A percentile compares a stretch with the other conserved stretches of the same genome.
Conservation (phyloP, 2,797 vertebrate genomes). For the Jordanella pulchra region DNA sequence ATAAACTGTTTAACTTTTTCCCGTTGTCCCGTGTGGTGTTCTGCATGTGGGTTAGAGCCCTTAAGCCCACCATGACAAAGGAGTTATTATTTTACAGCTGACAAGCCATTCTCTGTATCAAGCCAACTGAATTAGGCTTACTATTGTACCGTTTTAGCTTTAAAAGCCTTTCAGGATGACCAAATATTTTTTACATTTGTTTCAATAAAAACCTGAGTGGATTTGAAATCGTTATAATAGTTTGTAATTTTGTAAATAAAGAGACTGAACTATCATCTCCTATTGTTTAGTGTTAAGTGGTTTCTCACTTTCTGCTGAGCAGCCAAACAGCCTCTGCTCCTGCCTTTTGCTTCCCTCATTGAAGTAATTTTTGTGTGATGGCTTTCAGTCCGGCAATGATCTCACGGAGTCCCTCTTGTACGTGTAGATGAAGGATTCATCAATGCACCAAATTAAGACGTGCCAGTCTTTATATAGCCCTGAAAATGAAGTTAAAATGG, state of each 20-base stretch:
- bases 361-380: conserved; percentile 64
- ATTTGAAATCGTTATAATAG: conserved; percentile 67
- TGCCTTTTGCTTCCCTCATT: conserved; percentile 40
- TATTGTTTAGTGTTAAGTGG: conserved; percentile 27
- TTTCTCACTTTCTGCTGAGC: conserved; percentile 35
- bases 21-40: too few relatives aligned
- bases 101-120: neutral
- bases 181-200: neutral
- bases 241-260: conserved; percentile 63
- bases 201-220: conserved; percentile 1
- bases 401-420: conserved; percentile 69
- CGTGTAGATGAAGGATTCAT: conserved; percentile 85
- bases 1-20: too few relatives aligned
- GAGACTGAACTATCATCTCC: conserved; percentile 50
- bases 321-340: conserved; percentile 29
- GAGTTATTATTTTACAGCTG: neutral
- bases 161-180: neutral
- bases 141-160: neutral
- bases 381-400: conserved; percentile 64
- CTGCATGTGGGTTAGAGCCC: too few relatives aligned
- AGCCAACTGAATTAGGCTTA: neutral
- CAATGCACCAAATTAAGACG: conserved; percentile 81
- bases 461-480: conserved; percentile 73
- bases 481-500: conserved; percentile 76
- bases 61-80: too few relatives aligned